phyloP scores from a whole-genome alignment of 2,113 vertebrate species.

The Balaenoptera acutorostrata region DNA sequence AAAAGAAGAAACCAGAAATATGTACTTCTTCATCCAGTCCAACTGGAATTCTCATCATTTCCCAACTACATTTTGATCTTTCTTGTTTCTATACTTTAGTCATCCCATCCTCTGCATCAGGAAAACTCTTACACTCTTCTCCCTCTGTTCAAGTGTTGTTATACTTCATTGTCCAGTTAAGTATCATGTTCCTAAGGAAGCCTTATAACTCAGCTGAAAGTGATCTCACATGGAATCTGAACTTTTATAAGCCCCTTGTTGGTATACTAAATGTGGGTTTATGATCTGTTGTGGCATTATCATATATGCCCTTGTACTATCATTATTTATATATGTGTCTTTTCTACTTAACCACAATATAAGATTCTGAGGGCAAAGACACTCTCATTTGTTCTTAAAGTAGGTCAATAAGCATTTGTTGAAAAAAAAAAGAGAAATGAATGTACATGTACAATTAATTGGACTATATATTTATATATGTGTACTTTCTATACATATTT shows the following conservation, averaged over 20 bases:
- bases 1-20: constrained; percentile 31
- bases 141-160: not conserved
- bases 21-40: not conserved
- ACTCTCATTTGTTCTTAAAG: constrained; percentile 7
- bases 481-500: not conserved
- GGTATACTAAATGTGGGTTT: not conserved
- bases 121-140: not conserved
- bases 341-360: not conserved
- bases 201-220: not conserved
- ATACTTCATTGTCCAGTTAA: not conserved
- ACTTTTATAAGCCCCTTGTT: not conserved
- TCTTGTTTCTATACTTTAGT: not conserved
- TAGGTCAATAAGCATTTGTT: constrained; percentile 7
- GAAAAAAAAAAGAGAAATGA: not conserved
- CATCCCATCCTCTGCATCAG: not conserved
- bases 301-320: not conserved
- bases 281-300: not conserved
- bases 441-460: not conserved
- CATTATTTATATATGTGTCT: constrained; percentile 10
- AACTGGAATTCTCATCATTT: not conserved
- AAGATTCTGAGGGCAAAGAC: constrained; percentile 39
- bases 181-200: not conserved
- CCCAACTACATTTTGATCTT: not conserved
- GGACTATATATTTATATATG: constrained; percentile 4
- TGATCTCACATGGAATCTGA: not conserved